Base-by-base conservation (phyloP, 2,888 invertebrate species). In the Athalia cordata region DNA sequence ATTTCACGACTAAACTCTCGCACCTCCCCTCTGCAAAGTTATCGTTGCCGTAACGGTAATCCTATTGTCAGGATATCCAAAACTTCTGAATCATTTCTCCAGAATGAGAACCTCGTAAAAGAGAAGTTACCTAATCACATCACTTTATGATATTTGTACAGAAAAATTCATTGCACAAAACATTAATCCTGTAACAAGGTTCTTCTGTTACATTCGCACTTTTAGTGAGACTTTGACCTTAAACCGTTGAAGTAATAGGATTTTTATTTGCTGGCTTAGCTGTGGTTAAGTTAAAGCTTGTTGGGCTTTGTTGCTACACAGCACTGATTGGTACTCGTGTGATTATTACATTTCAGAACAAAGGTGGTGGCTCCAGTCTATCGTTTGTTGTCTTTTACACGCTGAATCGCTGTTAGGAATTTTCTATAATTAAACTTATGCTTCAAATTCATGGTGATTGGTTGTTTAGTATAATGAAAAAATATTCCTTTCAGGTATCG, bases 251-350 rank as follows among this genome's bases (percentile, higher is more conserved):
- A 43, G 11, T 59, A 7, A 64, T 9, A 64, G 9, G 55, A 52
- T n/a, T n/a, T n/a, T 68, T 55, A 50, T 55, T 68, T 55, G 55
- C 68, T 55, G 52, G 68, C 68, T 50, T 68, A 68, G 68, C 57
- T 67, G 61, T 59, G 8, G 49, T 77, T 65, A 49, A 7, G 49
- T 79, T 79, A 68, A 81, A 79, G 88, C 89, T 89, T 89, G 83
- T 86, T 86, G 85, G 84, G 88, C 89, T 89, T 88, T 68, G 81
- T 86, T 83, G 84, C 86, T 87, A 87, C 87, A 85, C 84, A 87
- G 87, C 87, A 88, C 86, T 88, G 89, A 89, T 89, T 87, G 89
- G 87, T 68, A 59, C 83, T 84, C 81, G 81, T 84, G 59, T 64
- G 82, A 80, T 87, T 79, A 85, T 79, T 87, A 85, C 88, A 84